A percentile compares a stretch with the other conserved stretches of the same genome.
These are phyloP conservation scores for Polypedilum vanderplanki DNA, from an alignment of 1,140 invertebrate genomes.

Conservation along the genomic window DNA sequence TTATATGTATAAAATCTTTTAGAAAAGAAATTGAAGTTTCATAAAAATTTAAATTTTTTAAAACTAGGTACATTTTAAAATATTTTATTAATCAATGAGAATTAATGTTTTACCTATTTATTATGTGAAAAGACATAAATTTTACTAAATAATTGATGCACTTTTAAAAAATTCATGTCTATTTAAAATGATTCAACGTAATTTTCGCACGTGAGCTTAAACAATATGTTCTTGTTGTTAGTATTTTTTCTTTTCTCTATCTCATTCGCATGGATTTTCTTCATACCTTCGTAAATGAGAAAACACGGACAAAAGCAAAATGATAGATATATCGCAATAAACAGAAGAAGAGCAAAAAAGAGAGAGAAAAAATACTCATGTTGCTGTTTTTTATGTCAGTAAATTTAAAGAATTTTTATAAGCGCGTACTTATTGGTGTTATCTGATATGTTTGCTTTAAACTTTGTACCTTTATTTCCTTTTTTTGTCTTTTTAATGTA, in stretches of 20 bases:
- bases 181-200: conserved; percentile 8
- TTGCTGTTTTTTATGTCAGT: conserved; percentile 25
- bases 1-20: too few species aligned
- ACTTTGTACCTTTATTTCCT: conserved; percentile 7
- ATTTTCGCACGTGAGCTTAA: conserved; percentile 22
- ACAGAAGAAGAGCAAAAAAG: not conserved
- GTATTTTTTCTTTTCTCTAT: not conserved
- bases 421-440: conserved; percentile 25
- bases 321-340: conserved; percentile 16
- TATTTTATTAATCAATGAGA: too few species aligned
- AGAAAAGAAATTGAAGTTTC: too few species aligned
- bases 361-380: not conserved
- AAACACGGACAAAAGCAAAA: not conserved
- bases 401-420: conserved; percentile 28
- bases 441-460: conserved; percentile 21
- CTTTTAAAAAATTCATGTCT: conserved; percentile 16
- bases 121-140: not conserved
- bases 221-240: too few species aligned
- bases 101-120: too few species aligned
- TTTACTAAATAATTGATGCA: conserved; percentile 23
- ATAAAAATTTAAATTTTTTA: too few species aligned
- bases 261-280: not conserved
- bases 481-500: too few species aligned
- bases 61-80: too few species aligned
- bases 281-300: conserved; percentile 9